phyloP scores from a whole-genome alignment of 2,888 invertebrate species.

The Hemaris fuciformis region DNA sequence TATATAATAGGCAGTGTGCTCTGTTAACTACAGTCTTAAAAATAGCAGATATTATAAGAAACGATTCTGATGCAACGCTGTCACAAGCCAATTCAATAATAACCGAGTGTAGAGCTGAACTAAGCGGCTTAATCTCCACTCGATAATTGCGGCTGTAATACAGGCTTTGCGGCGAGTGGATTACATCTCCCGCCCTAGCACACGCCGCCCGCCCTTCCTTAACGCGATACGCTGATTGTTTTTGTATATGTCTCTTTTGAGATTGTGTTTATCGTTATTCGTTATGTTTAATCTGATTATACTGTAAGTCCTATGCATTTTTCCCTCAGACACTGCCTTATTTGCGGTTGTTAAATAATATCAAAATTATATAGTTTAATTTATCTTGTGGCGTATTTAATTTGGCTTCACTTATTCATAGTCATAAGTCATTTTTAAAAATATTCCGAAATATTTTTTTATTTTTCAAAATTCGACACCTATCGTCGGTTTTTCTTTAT shows the following conservation, averaged over 20 bases:
- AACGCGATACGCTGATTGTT: constrained; percentile 22
- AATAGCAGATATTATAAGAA: too few relatives aligned
- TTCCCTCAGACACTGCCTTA: not conserved
- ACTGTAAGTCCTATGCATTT: too few relatives aligned
- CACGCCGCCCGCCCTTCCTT: constrained; percentile 33
- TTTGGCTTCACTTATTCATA: too few relatives aligned
- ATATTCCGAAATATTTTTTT: too few relatives aligned
- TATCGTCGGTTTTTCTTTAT: too few relatives aligned
- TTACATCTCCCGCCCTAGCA: constrained; percentile 56
- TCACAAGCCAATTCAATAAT: not conserved
- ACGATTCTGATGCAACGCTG: not conserved
- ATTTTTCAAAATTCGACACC: too few relatives aligned
- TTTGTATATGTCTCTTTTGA: not conserved
- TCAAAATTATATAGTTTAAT: too few relatives aligned
- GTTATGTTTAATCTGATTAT: not conserved
- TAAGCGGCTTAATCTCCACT: constrained; percentile 46
- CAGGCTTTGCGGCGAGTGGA: constrained; percentile 54
- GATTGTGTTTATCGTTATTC: not conserved
- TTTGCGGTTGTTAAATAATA: too few relatives aligned
- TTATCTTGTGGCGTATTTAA: too few relatives aligned
- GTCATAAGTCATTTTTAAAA: too few relatives aligned
- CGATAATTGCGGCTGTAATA: constrained; percentile 63
- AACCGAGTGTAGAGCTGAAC: not conserved
- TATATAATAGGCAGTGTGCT: too few relatives aligned
- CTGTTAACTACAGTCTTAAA: too few relatives aligned